Conservation (phyloP, 2,797 vertebrate genomes). For the Telmatherina bonti region DNA sequence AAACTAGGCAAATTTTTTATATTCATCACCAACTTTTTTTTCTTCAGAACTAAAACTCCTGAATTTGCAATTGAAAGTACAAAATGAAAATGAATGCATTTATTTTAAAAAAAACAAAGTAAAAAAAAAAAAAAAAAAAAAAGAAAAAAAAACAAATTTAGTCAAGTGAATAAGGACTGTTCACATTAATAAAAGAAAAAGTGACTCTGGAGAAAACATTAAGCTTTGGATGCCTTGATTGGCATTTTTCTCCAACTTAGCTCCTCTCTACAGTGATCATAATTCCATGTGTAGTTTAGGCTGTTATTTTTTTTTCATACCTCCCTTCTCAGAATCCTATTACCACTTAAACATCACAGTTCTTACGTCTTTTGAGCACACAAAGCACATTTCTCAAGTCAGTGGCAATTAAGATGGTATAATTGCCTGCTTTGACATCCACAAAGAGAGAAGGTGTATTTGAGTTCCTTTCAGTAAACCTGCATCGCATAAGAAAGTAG, state of each 20-base stretch:
- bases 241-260: not conserved
- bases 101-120: no score
- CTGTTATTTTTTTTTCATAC: slow-evolving; percentile 2
- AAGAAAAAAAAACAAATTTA: no score
- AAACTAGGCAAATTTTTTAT: not conserved
- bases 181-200: not conserved
- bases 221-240: not conserved
- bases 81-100: not conserved
- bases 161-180: no score
- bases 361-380: slow-evolving; percentile 31
- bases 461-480: slow-evolving; percentile 51
- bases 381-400: slow-evolving; percentile 56
- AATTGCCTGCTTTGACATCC: slow-evolving; percentile 54
- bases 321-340: slow-evolving; percentile 6
- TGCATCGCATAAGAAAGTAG: slow-evolving; percentile 46
- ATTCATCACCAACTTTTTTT: not conserved
- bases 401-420: slow-evolving; percentile 48
- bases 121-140: not conserved
- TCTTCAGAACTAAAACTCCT: not conserved
- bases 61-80: not conserved
- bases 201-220: not conserved
- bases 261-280: not conserved
- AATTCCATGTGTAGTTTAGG: not conserved
- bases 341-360: slow-evolving; percentile 23
- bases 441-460: slow-evolving; percentile 50